Evolutionary conservation across 2,888 invertebrate species (phyloP), one percentile per base, ranked within the genome.

Genomic region (Scotopteryx bipunctaria): DNA sequence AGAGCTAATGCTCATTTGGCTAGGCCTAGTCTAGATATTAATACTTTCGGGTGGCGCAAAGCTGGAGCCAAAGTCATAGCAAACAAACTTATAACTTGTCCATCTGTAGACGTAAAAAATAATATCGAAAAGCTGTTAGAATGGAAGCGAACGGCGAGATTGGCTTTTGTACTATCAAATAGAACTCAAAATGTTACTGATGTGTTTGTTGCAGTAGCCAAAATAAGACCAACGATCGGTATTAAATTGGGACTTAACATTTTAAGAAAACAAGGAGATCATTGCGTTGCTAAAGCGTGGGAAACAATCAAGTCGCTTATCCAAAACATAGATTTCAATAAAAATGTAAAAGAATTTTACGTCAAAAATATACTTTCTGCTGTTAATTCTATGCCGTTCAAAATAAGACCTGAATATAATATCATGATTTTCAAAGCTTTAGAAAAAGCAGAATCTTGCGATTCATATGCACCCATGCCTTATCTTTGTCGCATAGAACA

Each of bases 41-140:
- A 72, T 2, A 41, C 46, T 3, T 52, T 69, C 11, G 71, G 73
- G 11, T 82, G 78, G 78, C 56, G 53, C 5, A 37, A 57, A 38
- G 43, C 70, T 21, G 83, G 86, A 11, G 72, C 71, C 1, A 82
- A 82, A 55, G 71, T 76, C 9, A 56, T 82, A 1, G 72, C 78
- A 0, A 81, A 79, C 41, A 71, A 61, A 37, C 56, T 73, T 2
- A 50, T 72, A 3, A 57, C 59, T 15, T 78, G 78, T 45, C 71
- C 67, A 23, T 42, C 44, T 9, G 45, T 38, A 0, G 66, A 74
- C 15, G 43, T 71, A 9, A 65, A 71, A 3, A 38, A 35, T 0
- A 51, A 72, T 23, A 54, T 74, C 5, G 41, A 61, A 17, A 59
- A 59, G 16, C 63, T 80, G 29, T 50, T 78, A 1, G 36, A 58